These are phyloP conservation scores for Thereva unica DNA, from an alignment of 2,888 invertebrate species.

Conservation along the genomic window DNA sequence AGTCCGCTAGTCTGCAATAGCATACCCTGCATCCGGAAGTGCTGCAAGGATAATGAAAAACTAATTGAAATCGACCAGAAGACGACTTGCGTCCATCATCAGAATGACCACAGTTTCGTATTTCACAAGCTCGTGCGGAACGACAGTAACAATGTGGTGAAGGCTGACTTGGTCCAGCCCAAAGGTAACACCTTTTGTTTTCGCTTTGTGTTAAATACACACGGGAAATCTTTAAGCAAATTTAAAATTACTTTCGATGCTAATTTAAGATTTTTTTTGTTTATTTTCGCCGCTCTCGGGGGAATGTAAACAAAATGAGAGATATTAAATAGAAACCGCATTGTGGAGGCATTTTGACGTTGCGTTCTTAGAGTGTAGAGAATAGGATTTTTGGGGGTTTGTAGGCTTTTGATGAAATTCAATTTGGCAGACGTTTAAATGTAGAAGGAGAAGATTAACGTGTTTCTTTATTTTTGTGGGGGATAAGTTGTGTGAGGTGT, in stretches of 20 bases:
- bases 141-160: slow-evolving; percentile 18
- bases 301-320: background rate
- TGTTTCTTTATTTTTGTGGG: too few relatives aligned
- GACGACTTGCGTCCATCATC: slow-evolving; percentile 48
- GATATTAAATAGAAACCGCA: background rate
- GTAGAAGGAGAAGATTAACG: too few relatives aligned
- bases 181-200: slow-evolving; percentile 46
- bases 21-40: slow-evolving; percentile 53
- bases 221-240: too few relatives aligned
- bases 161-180: slow-evolving; percentile 50
- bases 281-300: background rate
- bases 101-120: slow-evolving; percentile 43
- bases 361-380: too few relatives aligned
- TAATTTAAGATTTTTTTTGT: background rate
- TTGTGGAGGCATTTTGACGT: too few relatives aligned
- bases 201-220: background rate
- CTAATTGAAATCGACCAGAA: slow-evolving; percentile 47
- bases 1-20: slow-evolving; percentile 45
- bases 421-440: too few relatives aligned
- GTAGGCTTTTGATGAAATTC: too few relatives aligned
- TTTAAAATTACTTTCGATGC: background rate
- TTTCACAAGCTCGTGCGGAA: slow-evolving; percentile 50
- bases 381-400: too few relatives aligned
- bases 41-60: slow-evolving; percentile 53
- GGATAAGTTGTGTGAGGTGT: too few relatives aligned